A percentile compares a stretch with the other conserved stretches of the same genome.
Evolutionary conservation across 2,888 invertebrate species (phyloP).

Genomic region (Acholoe squamosa): DNA sequence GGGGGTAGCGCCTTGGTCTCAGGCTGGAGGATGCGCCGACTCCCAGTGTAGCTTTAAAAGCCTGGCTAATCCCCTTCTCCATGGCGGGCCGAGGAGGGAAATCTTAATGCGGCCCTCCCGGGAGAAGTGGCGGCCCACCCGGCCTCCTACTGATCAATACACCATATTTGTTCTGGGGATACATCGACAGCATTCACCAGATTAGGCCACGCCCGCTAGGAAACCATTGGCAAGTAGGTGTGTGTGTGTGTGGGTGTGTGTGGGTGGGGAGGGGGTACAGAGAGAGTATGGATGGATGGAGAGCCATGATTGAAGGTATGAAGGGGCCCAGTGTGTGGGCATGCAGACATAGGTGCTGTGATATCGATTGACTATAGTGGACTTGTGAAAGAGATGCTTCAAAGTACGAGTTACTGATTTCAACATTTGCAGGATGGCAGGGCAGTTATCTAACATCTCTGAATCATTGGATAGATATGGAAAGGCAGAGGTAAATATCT

Average conservation of each 20-base stretch:
- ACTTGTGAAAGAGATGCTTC: too few relatives aligned
- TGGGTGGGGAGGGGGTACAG: not conserved
- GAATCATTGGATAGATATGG: too few relatives aligned
- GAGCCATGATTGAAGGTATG: too few relatives aligned
- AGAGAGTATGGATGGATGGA: too few relatives aligned
- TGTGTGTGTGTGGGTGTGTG: not conserved
- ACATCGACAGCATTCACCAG: slow-evolving; percentile 33
- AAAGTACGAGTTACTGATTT: too few relatives aligned
- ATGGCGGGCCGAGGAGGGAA: not conserved
- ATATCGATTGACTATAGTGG: too few relatives aligned
- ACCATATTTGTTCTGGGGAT: slow-evolving; percentile 51
- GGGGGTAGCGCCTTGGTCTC: not conserved
- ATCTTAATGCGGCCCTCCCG: slow-evolving; percentile 1
- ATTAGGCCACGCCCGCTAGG: slow-evolving; percentile 21
- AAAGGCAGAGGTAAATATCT: too few relatives aligned
- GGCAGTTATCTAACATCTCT: too few relatives aligned
- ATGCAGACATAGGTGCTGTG: too few relatives aligned
- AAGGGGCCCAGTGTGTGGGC: too few relatives aligned
- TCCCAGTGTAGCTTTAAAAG: slow-evolving; percentile 33
- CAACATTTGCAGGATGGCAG: too few relatives aligned
- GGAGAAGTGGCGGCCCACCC: not conserved
- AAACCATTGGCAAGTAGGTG: not conserved
- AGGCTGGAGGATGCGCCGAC: not conserved
- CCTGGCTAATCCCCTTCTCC: slow-evolving; percentile 9
- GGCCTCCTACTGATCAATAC: not conserved